Base-by-base conservation (phyloP, 1,140 invertebrate genomes). In the Oscheius sp. region DNA sequence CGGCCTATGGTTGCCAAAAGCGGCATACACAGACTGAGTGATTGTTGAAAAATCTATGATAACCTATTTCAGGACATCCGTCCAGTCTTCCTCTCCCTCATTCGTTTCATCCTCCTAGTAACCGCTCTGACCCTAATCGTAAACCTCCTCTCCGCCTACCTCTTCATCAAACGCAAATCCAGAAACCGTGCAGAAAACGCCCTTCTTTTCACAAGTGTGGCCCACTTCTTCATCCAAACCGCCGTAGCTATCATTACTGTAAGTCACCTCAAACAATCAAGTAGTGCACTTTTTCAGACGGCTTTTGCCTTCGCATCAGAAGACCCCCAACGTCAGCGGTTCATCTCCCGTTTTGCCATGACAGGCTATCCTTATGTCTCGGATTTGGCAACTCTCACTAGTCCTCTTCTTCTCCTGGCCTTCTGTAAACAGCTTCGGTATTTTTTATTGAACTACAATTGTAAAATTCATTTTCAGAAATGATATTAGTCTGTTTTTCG, bases 81-180 rank as follows among this genome's bases (percentile, higher is more conserved):
- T 7, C 49, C 49, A 15, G 23, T 55, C 7, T 55, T 55, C 23
- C 49, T 55, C 7, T 55, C 49, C 49, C 49, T 55, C 7, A 55
- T 55, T 26, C 7, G 49, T 13, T 55, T 55, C 49, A 55, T 55
- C 49, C 49, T 55, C 7, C 49, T 55, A 15, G 49, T 55, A 15
- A 55, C 49, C 23, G 49, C 49, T 26, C 49, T 55, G 49, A 55
- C 49, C 23, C 49, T 55, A 4, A 55, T 55, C 23, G 49, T 55
- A 15, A 55, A 55, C 28, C 49, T 55, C 4, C 49, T 55, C 7
- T 55, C 49, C 49, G 7, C 49, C 7, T 55, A 55, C 23, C 28
- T 55, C 15, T 55, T 55, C 49, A 55, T 55, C 49, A 55, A 55
- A 23, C 49, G 49, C 15, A 55, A 23, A 23, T 55, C 49, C 7